phyloP scores from a whole-genome alignment of 2,888 invertebrate species.

The Hemicrepidius hirtus region DNA sequence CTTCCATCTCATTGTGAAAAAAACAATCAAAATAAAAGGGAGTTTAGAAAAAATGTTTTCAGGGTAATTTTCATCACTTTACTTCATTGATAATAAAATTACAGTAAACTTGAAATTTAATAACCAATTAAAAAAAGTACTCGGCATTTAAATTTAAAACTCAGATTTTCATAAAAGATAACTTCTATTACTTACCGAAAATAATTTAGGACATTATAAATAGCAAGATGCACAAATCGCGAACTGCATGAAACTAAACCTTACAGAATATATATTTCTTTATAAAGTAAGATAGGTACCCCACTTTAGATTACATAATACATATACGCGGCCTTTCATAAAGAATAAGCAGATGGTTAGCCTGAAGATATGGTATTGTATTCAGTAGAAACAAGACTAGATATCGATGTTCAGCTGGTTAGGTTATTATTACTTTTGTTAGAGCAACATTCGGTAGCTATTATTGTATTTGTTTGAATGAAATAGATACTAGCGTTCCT shows the following conservation, averaged over 20 bases:
- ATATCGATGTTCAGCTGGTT: constrained; percentile 56
- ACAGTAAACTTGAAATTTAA: too few species aligned
- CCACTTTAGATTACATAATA: constrained; percentile 60
- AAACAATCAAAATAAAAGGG: too few species aligned
- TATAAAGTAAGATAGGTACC: constrained; percentile 55
- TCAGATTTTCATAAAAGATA: too few species aligned
- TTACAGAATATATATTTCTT: constrained; percentile 46
- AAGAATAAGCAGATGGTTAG: constrained; percentile 60
- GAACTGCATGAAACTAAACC: constrained; percentile 46
- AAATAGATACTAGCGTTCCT: constrained; percentile 45
- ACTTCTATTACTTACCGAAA: too few species aligned
- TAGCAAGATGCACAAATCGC: constrained; percentile 36
- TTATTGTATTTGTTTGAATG: constrained; percentile 48
- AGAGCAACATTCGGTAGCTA: constrained; percentile 41
- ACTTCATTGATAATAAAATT: too few species aligned
- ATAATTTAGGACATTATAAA: not conserved
- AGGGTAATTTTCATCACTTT: too few species aligned
- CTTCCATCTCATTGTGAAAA: too few species aligned
- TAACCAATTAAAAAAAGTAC: too few species aligned
- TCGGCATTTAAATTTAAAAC: too few species aligned
- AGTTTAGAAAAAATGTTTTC: too few species aligned
- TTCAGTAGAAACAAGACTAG: constrained; percentile 62
- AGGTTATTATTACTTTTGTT: constrained; percentile 54
- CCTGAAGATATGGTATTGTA: constrained; percentile 59
- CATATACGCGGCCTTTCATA: constrained; percentile 58